Evolutionary conservation across 1,140 invertebrate species (phyloP), one percentile per base, ranked within the genome.

Genomic region (Drosophila nasuta): DNA sequence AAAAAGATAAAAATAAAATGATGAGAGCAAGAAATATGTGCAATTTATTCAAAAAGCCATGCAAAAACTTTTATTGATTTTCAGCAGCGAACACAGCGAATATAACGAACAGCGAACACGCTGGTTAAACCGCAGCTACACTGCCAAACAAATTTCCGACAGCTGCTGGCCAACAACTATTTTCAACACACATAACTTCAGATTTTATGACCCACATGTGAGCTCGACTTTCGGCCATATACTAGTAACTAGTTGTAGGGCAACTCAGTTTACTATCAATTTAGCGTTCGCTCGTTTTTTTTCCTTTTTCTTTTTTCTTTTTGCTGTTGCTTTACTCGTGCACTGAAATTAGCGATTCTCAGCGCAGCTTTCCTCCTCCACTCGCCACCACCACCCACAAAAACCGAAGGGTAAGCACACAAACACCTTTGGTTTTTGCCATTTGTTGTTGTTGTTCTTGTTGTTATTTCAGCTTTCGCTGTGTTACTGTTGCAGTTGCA

Each of bases 121-220:
- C 56, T 78, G 77, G 78, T 82, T 33, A 74, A 78, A 76, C 81
- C 80, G 70, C 85, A 81, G 70, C 70, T 77, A 60, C 20, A 72
- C 76, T 75, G 70, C 64, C 81, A 76, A 89, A 75, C 79, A 89
- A 88, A 89, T 88, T 86, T 68, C 59, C 74, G 33, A 67, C 75
- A 77, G 75, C 69, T 72, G 69, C 56, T 73, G 69, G 62, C 54
- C 57, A 62, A 73, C 62, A 73, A 67, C 20, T 25, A 25, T 73
- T 66, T 77, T 54, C 68, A 89, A 89, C 83, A 88, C 78, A 89
- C 83, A 87, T 89, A 88, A 88, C 83, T 85, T 81, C 72, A 81
- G 85, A 89, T 88, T 88, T 88, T 89, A 89, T 78, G 81, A 77
- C 60, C 85, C 83, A 89, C 83, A 89, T 88, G 85, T 86, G 82